phyloP scores from a whole-genome alignment of 2,797 vertebrate species.

The Pteropus rufus region DNA sequence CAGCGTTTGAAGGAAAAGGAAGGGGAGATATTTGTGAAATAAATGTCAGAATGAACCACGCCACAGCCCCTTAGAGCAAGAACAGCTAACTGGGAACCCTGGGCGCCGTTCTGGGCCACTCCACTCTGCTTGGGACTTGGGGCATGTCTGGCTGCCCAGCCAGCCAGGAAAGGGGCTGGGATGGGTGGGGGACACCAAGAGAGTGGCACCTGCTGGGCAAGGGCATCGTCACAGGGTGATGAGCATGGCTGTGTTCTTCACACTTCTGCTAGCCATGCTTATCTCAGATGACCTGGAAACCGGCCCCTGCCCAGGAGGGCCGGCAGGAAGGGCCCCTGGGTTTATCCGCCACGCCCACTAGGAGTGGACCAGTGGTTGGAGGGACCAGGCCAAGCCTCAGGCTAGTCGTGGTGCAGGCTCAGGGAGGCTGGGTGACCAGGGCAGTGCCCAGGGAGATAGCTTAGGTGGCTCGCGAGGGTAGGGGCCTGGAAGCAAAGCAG shows the following conservation, averaged over 20 bases:
- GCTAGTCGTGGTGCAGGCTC: neutral
- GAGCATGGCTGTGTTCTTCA: neutral
- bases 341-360: rapidly evolving
- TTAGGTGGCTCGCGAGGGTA: no score
- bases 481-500: neutral
- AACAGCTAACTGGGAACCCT: neutral
- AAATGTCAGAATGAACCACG: conserved; percentile 44
- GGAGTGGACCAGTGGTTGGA: rapidly evolving
- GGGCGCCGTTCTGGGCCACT: neutral
- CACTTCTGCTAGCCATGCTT: rapidly evolving
- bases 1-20: conserved; percentile 79
- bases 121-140: rapidly evolving
- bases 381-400: neutral
- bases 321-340: rapidly evolving
- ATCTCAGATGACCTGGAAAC: rapidly evolving
- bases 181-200: neutral
- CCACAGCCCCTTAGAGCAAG: neutral
- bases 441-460: neutral
- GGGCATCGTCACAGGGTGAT: rapidly evolving
- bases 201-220: neutral
- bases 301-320: neutral
- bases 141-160: rapidly evolving
- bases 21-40: conserved; percentile 78
- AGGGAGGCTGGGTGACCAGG: neutral
- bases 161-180: no score